Base-by-base conservation (phyloP, 2,888 invertebrate species). In the Kryphioiulus occultus region DNA sequence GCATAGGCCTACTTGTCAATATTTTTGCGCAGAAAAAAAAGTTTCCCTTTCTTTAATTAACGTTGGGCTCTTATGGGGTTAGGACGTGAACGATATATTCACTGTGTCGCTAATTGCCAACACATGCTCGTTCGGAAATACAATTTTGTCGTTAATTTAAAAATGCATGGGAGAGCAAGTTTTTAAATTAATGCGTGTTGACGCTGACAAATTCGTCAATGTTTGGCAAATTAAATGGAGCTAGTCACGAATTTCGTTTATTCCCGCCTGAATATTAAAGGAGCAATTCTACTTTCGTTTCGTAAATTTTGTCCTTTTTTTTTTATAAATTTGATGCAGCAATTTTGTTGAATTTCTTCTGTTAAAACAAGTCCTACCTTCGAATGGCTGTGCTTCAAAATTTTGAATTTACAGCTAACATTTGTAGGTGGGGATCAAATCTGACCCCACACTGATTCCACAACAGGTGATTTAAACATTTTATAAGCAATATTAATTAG, bases 211-310 rank as follows among this genome's bases (percentile, higher is more conserved):
- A 78, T 78, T 78, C 78, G 78, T 78, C 30, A 78, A 10, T 78
- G 78, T 78, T 78, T 78, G 78, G 78, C 78, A 78, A 78, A 78
- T 78, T 78, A 78, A 78, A 78, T 30, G 22, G 59, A 78, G 78
- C 78, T 78, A 15, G 78, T 78, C 78, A 30, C 30, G 59, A 78
- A 78, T 22, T 78, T 78, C 78, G 26, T 30, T 78, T 15, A 78
- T 15, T 30, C 30, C 78, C 78, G 26, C 26, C 10, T 78, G 30
- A 78, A 78, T 78, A 78, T 78, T 78, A 10, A 78, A 78, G 78
- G n/a, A n/a, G n/a, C n/a, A n/a, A n/a, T n/a, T n/a, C n/a, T n/a
- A n/a, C n/a, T n/a, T n/a, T n/a, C n/a, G n/a, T n/a, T n/a, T n/a
- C n/a, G n/a, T n/a, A n/a, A n/a, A n/a, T n/a, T n/a, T n/a, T n/a